Evolutionary conservation across 2,888 invertebrate species (phyloP).

Genomic region (Epinotia bilunana): DNA sequence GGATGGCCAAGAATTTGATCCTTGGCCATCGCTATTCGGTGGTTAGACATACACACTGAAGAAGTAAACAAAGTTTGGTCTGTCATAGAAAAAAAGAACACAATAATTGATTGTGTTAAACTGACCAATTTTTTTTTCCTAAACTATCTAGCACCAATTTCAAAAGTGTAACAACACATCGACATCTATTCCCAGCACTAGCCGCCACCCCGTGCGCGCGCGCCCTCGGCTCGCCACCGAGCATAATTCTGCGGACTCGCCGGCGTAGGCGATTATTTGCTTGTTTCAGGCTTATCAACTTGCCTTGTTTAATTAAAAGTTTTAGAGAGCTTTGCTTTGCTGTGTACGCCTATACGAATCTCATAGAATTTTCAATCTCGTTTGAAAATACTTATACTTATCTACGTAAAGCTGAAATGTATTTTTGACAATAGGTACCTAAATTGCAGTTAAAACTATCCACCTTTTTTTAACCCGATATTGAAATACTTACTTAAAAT

Average conservation of each 20-base stretch:
- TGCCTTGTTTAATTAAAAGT: slow-evolving; percentile 42
- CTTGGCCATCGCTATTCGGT: too few relatives aligned
- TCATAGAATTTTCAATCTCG: not conserved
- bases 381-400: not conserved
- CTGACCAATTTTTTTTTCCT: too few relatives aligned
- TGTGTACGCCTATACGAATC: not conserved
- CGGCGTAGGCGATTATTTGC: slow-evolving; percentile 69
- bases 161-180: slow-evolving; percentile 10
- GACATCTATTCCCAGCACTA: slow-evolving; percentile 14
- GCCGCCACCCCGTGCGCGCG: slow-evolving; percentile 27
- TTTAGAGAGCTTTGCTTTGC: slow-evolving; percentile 1
- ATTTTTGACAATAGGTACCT: not conserved
- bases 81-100: too few relatives aligned
- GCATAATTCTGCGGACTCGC: slow-evolving; percentile 80
- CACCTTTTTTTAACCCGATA: not conserved
- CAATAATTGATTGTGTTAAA: too few relatives aligned
- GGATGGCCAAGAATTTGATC: too few relatives aligned
- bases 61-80: too few relatives aligned
- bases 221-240: slow-evolving; percentile 67
- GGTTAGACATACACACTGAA: too few relatives aligned
- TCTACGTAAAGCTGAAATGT: not conserved
- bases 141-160: too few relatives aligned
- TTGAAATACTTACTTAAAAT: too few relatives aligned
- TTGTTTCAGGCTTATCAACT: slow-evolving; percentile 68
- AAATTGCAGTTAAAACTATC: not conserved